Evolutionary conservation across 37 sponge, comb jelly and placozoan genomes (phyloP).

Genomic region (Spongia lamella): DNA sequence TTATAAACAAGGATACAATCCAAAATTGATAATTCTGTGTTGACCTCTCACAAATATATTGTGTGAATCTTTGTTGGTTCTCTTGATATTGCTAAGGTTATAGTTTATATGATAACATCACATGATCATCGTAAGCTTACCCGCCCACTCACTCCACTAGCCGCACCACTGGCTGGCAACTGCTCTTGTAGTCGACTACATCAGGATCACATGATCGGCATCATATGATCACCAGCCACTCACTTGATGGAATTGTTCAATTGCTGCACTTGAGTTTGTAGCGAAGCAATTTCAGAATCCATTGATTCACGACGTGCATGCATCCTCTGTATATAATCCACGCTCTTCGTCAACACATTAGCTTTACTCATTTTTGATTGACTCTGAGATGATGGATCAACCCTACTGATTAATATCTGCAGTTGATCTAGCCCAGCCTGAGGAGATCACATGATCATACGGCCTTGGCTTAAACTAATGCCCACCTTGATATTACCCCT

Average conservation of each 20-base stretch:
- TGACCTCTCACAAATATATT: conserved; percentile 70
- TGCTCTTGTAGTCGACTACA: conserved; percentile 53
- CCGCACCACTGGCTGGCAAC: conserved; percentile 84
- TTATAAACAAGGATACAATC: conserved; percentile 73
- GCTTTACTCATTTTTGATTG: conserved; percentile 84
- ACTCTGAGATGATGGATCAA: conserved; percentile 49
- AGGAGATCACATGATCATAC: conserved; percentile 1
- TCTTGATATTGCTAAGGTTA: conserved; percentile 66
- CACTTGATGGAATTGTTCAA: conserved; percentile 66
- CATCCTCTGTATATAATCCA: conserved; percentile 1
- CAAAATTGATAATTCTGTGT: conserved; percentile 86
- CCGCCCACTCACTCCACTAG: conserved; percentile 63
- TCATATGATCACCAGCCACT: no score
- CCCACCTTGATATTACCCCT: conserved; percentile 81
- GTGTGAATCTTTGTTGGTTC: conserved; percentile 64
- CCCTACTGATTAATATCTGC: conserved; percentile 48
- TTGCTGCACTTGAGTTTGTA: conserved; percentile 47
- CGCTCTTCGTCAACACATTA: conserved; percentile 68
- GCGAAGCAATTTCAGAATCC: conserved; percentile 42
- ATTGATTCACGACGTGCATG: conserved; percentile 4
- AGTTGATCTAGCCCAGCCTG: conserved; percentile 80
- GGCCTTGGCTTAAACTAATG: no score
- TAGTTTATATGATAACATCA: no score
- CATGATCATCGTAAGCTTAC: conserved; percentile 19
- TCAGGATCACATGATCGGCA: no score